Conservation (phyloP, 2,113 vertebrate genomes). For the Phyllostomus discolor region DNA sequence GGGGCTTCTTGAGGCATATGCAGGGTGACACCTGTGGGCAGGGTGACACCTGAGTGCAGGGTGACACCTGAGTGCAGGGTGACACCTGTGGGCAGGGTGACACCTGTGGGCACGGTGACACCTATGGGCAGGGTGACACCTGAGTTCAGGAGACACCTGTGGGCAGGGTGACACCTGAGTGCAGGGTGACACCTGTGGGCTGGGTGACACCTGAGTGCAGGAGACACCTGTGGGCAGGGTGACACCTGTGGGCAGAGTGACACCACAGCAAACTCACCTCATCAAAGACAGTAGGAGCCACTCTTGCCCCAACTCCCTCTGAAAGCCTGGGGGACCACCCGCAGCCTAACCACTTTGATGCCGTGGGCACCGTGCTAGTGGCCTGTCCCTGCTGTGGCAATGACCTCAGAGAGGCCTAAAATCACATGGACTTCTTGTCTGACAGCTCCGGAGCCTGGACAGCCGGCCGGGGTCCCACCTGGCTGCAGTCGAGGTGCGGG, state of each 20-base stretch:
- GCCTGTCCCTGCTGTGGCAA: neutral
- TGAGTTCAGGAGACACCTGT: neutral
- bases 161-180: neutral
- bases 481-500: fast-evolving
- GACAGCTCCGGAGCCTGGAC: neutral
- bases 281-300: neutral
- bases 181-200: neutral
- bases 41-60: no score
- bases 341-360: fast-evolving
- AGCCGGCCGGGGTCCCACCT: neutral
- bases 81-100: neutral
- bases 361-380: fast-evolving
- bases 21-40: neutral
- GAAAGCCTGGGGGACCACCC: fast-evolving
- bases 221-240: neutral
- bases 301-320: fast-evolving
- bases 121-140: neutral
- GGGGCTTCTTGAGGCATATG: neutral
- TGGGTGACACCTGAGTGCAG: no score
- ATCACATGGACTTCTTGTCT: fast-evolving
- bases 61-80: no score
- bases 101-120: no score
- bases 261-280: no score
- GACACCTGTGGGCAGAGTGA: neutral
- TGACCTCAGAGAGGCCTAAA: neutral